Base-by-base conservation (phyloP, 2,888 invertebrate genomes). In the Spialia ferax region DNA sequence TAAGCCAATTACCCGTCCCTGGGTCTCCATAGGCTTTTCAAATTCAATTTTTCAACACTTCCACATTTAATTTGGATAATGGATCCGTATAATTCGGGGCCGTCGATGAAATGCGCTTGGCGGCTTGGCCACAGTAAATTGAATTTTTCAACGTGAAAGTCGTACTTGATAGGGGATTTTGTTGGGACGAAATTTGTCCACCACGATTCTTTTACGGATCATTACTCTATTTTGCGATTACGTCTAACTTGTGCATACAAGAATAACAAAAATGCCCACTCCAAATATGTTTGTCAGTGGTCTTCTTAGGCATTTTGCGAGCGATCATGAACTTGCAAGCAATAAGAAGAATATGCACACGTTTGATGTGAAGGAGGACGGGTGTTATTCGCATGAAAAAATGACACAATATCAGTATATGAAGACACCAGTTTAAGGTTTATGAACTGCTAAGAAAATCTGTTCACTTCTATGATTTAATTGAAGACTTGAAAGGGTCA, bases 21-120 rank as follows among this genome's bases (percentile, higher is more conserved):
- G 70, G 72, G 70, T 68, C 73, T 70, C 74, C 73, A 78, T 74
- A 72, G 75, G 74, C 74, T 76, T 73, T 71, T 70, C 70, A 73
- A 77, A 79, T 78, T 78, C 73, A 77, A 77, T 79, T 78, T 78
- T 78, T 79, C 77, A 77, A 77, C 73, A 73, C 73, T 76, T 73
- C 72, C 70, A 71, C 69, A 63, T 70, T 73, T 71, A 74, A 74
- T 76, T 74, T 71, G 63, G 71, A 72, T 74, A 74, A 75, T 72
- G 74, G 72, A 75, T 74, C 57, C 63, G 67, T 70, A 70, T 74
- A 69, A 75, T 75, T 70, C 15, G 54, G 35, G 66, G 69, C 62
- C 38, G 69, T 62, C 50, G 52, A 59, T 59, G 59, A 65, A 59
- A 59, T 52, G 65, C 59, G 65, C 57, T 57, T 57, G 56, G 6